Evolutionary conservation across 2,888 invertebrate genomes (phyloP).

Genomic region (Spilarctia lutea): DNA sequence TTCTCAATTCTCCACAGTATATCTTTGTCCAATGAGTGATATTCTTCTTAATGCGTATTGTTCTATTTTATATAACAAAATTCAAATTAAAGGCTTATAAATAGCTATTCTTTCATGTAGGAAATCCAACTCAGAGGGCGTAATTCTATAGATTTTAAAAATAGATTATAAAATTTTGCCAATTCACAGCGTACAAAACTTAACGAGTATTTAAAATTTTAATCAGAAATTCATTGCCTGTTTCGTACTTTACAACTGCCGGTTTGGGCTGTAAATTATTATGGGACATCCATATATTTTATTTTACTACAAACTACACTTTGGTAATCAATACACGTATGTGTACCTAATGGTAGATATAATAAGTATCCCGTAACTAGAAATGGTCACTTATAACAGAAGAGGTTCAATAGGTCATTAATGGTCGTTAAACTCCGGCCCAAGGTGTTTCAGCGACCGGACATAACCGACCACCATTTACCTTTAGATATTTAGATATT

Average conservation of each 20-base stretch:
- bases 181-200: not conserved
- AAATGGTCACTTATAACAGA: not conserved
- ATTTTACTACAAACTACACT: not conserved
- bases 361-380: not conserved
- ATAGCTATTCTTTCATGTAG: too few species aligned
- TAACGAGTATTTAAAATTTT: not conserved
- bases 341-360: not conserved
- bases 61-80: too few species aligned
- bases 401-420: not conserved
- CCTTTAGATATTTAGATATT: not conserved
- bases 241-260: not conserved
- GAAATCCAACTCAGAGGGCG: too few species aligned
- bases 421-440: not conserved
- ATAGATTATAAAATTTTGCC: too few species aligned
- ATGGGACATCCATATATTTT: not conserved
- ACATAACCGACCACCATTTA: not conserved
- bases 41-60: too few species aligned
- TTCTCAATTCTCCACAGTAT: too few species aligned
- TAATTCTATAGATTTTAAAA: too few species aligned
- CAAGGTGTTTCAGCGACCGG: not conserved
- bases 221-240: not conserved
- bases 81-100: too few species aligned
- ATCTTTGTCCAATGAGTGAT: too few species aligned
- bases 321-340: not conserved
- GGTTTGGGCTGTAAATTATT: too few species aligned